These are phyloP conservation scores for Meloidogyne floridensis DNA, from an alignment of 1,140 invertebrate species.

Conservation along the genomic window DNA sequence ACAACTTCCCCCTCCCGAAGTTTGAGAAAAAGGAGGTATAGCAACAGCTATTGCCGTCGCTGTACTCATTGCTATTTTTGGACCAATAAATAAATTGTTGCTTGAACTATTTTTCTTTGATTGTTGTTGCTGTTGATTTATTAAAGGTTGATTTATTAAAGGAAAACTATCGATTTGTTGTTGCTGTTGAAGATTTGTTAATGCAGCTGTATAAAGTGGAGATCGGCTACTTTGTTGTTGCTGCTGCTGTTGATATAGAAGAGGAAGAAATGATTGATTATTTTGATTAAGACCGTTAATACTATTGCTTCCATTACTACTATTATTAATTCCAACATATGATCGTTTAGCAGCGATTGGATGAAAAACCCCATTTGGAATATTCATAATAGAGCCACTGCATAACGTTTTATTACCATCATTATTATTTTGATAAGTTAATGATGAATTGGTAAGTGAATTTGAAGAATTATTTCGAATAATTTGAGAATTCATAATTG, in stretches of 20 bases:
- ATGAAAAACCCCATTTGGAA: not conserved
- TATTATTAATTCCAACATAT: constrained; percentile 17
- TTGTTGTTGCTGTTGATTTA: not conserved
- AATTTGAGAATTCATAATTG: not conserved
- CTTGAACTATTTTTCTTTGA: not conserved
- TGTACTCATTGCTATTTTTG: constrained; percentile 9
- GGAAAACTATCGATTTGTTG: not conserved
- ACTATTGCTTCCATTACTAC: not conserved
- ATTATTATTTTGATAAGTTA: not conserved
- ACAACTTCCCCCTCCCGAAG: constrained; percentile 15
- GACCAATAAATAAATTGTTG: constrained; percentile 7
- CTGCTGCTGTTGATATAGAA: constrained; percentile 11
- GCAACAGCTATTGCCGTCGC: constrained; percentile 8
- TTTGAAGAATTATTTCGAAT: constrained; percentile 13
- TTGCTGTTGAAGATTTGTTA: constrained; percentile 25
- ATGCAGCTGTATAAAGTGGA: constrained; percentile 20
- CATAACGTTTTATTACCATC: not conserved
- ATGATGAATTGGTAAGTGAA: constrained; percentile 16
- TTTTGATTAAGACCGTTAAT: not conserved
- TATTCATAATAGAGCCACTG: not conserved
- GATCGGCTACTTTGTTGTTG: constrained; percentile 17
- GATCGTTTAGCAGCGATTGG: constrained; percentile 20
- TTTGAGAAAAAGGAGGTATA: constrained; percentile 10
- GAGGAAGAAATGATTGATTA: constrained; percentile 16
- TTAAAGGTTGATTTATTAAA: not conserved